Percentiles rank a stretch among this genome's conserved stretches.
These are phyloP conservation scores for Platichthys stellatus DNA, from an alignment of 2,113 vertebrate species.

Conservation along the genomic window DNA sequence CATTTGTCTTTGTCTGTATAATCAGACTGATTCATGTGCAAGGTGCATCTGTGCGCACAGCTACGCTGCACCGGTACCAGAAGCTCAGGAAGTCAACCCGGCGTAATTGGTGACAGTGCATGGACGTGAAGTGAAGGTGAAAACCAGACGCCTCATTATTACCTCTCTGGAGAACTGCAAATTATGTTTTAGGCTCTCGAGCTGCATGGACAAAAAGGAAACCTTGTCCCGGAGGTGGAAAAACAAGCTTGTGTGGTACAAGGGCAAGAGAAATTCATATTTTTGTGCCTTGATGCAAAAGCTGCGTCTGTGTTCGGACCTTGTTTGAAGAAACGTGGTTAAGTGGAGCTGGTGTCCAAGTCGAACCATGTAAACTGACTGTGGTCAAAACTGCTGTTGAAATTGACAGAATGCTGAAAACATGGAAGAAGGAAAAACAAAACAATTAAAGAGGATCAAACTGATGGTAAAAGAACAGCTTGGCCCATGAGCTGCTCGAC, in stretches of 20 bases:
- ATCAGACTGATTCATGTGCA: constrained; percentile 17
- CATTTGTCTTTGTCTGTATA: constrained; percentile 1
- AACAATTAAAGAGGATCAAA: too few relatives aligned
- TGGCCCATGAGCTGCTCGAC: neutral
- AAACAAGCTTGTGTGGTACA: neutral
- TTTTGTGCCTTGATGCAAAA: neutral
- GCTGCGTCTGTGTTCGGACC: neutral
- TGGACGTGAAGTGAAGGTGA: constrained; percentile 19
- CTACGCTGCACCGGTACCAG: neutral
- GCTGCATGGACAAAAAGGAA: constrained; percentile 12
- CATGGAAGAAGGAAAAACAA: too few relatives aligned
- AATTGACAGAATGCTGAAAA: too few relatives aligned
- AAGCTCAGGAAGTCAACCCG: neutral
- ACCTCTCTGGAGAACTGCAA: constrained; percentile 22
- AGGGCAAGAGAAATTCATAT: neutral
- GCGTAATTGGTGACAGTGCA: constrained; percentile 35
- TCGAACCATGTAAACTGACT: too few relatives aligned
- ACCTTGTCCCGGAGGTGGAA: neutral
- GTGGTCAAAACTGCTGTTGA: too few relatives aligned
- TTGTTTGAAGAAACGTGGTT: neutral
- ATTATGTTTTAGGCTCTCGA: constrained; percentile 26
- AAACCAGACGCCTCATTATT: constrained; percentile 40
- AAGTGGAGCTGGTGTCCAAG: too few relatives aligned
- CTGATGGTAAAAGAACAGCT: too few relatives aligned
- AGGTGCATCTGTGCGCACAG: neutral